Conservation (phyloP, 2,797 vertebrate species). For the Chelon auratus region DNA sequence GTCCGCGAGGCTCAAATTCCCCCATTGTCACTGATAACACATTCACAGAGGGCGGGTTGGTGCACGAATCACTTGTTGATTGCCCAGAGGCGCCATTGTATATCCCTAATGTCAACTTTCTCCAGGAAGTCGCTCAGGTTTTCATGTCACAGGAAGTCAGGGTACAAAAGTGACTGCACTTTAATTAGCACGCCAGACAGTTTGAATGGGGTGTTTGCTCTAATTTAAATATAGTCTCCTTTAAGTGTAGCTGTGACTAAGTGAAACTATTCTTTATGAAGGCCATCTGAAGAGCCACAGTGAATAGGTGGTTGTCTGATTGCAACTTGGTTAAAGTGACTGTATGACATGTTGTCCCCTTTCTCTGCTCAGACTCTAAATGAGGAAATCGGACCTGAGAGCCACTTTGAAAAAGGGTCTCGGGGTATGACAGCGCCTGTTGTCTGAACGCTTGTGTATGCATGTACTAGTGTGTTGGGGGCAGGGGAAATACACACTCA, state of each 20-base stretch:
- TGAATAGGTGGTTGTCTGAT: conserved; percentile 35
- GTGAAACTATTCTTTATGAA: conserved; percentile 10
- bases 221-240: conserved; percentile 37
- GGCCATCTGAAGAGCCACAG: conserved; percentile 1
- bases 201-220: conserved; percentile 54
- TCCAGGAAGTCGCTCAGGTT: conserved; percentile 37
- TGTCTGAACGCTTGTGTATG: conserved; percentile 59
- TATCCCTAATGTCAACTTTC: conserved; percentile 55
- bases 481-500: conserved; percentile 55
- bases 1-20: conserved; percentile 46
- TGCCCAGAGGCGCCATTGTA: conserved; percentile 37
- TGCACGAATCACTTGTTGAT: conserved; percentile 45
- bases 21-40: conserved; percentile 29
- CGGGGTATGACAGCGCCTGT: conserved; percentile 45
- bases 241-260: conserved; percentile 29
- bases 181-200: conserved; percentile 54
- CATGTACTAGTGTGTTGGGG: conserved; percentile 51
- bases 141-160: conserved; percentile 38
- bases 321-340: conserved; percentile 38
- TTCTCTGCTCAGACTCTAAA: conserved; percentile 33
- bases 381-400: conserved; percentile 59
- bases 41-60: conserved; percentile 39
- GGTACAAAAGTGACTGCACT: conserved; percentile 36
- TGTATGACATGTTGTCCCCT: conserved; percentile 44
- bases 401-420: conserved; percentile 42